Evolutionary conservation across 2,113 vertebrate species (phyloP), one percentile per base, ranked within the genome.

Genomic region (Malurus melanocephalus): DNA sequence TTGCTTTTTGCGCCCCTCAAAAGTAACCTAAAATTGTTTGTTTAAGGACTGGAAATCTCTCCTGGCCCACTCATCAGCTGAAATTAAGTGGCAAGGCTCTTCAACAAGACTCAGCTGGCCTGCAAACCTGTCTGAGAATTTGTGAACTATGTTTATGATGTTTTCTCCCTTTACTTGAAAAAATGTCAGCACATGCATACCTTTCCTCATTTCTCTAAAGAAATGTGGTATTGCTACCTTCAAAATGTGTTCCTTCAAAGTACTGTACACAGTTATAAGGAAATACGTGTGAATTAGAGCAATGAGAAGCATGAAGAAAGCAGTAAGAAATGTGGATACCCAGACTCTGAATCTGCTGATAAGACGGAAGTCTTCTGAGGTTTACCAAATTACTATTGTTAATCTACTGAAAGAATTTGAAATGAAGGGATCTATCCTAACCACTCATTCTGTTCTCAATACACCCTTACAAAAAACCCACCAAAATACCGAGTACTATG

Each of bases 31-130:
- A 80, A 88, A 87, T 90, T 95, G 61, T 92, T 94, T 94, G 21
- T 79, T 91, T 88, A 94, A 93, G 53, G 24, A 68, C 69, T 93
- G 68, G 75, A 91, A 95, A 89, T 72, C 84, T 95, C 74, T 91
- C n/a, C 66, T 89, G 84, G 79, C 68, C 78, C 52, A 91, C 73
- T 94, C 71, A 93, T 49, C 77, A 92, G 72, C 32, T 91, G 80
- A 96, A 95, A 95, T 94, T 76, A 95, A 76, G 55, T 79, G 74
- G 80, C 93, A 96, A 94, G 42, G 59, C 43, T 93, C 84, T 72
- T 90, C 91, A 93, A 91, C 73, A 86, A 92, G 85, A 93, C 87
- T 94, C 93, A 93, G 88, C 85, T 95, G 92, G 88, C 51, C 76
- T 77, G 89, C 80, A 96, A 94, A 91, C 28, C 72, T 83, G 69